Evolutionary conservation across 2,113 vertebrate species (phyloP).

Genomic region (Eulemur macaco): DNA sequence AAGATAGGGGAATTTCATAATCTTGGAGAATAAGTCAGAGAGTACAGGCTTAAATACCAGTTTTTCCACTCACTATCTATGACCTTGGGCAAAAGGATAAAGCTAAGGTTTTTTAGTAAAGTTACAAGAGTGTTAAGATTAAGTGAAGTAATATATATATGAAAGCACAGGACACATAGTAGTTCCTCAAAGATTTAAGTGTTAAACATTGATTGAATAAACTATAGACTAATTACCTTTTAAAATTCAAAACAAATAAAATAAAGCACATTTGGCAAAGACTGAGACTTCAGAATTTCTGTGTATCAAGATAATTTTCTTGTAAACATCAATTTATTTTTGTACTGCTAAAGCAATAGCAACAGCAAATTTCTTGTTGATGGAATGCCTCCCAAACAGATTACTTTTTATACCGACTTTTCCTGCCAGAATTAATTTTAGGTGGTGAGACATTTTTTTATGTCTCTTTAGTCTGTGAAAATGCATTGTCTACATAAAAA

Average conservation of each 20-base stretch:
- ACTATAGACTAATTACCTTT: neutral
- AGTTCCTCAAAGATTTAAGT: neutral
- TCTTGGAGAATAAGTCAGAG: neutral
- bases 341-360: neutral
- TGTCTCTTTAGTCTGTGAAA: neutral
- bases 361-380: neutral
- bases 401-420: neutral
- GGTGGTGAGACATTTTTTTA: neutral
- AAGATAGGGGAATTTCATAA: neutral
- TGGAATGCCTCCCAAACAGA: neutral
- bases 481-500: neutral
- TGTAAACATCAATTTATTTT: slow-evolving; percentile 39
- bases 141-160: neutral
- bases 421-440: slow-evolving; percentile 50
- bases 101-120: neutral
- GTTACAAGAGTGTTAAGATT: neutral
- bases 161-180: neutral
- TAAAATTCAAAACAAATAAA: slow-evolving; percentile 47
- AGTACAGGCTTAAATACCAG: neutral
- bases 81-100: neutral
- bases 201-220: neutral
- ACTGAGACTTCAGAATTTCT: neutral
- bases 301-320: slow-evolving; percentile 19
- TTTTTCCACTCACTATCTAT: neutral
- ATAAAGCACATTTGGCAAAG: neutral